Evolutionary conservation across 2,888 invertebrate species (phyloP).

Genomic region (Eubasilissa splendida): DNA sequence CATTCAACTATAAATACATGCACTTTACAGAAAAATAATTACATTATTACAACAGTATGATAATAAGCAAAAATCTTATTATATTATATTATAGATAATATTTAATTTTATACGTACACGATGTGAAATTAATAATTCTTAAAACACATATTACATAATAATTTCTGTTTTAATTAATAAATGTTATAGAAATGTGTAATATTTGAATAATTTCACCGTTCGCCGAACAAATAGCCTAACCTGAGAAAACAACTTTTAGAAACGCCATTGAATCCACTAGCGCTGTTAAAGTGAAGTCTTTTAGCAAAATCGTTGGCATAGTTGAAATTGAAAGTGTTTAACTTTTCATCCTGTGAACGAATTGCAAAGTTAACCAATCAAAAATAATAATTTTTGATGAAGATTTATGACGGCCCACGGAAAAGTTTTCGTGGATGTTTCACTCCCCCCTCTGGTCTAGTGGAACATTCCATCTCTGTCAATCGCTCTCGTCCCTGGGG

Average conservation of each 20-base stretch:
- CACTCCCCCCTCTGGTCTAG: slow-evolving; percentile 34
- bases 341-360: slow-evolving; percentile 54
- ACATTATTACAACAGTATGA: too few species aligned
- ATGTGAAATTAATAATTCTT: too few species aligned
- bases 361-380: slow-evolving; percentile 57
- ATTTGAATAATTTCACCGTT: too few species aligned
- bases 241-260: not conserved
- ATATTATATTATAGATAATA: too few species aligned
- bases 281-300: not conserved
- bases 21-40: too few species aligned
- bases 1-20: not conserved
- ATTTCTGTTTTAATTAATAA: not conserved
- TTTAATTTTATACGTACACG: too few species aligned
- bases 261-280: slow-evolving; percentile 12
- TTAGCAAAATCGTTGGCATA: slow-evolving; percentile 18
- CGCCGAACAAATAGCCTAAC: too few species aligned
- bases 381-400: slow-evolving; percentile 58
- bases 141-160: too few species aligned
- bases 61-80: not conserved
- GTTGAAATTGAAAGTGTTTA: slow-evolving; percentile 45
- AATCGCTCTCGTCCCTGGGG: slow-evolving; percentile 48
- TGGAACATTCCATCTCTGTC: slow-evolving; percentile 51
- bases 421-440: slow-evolving; percentile 41
- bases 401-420: slow-evolving; percentile 54
- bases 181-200: too few species aligned